Evolutionary conservation across 2,888 invertebrate genomes (phyloP).

Genomic region (Dorcus parallelipipedus): DNA sequence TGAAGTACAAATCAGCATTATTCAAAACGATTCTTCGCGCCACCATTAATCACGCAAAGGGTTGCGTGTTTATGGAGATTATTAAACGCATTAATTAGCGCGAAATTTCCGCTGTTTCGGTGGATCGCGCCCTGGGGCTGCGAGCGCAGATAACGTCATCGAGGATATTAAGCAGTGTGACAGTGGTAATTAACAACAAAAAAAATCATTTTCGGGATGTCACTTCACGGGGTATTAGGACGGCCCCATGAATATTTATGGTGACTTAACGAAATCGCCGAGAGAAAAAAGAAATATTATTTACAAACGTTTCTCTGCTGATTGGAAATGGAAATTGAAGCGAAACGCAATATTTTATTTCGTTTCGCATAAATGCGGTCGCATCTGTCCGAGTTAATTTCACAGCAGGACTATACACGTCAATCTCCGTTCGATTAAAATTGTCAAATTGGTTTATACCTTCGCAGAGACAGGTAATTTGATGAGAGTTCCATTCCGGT

Average conservation of each 20-base stretch:
- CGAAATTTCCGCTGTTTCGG: slow-evolving; percentile 11
- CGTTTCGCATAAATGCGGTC: neutral
- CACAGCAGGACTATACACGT: neutral
- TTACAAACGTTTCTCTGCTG: neutral
- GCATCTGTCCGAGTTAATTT: neutral
- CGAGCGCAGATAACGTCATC: slow-evolving; percentile 23
- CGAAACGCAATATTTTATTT: neutral
- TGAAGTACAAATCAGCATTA: slow-evolving; percentile 7
- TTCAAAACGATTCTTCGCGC: slow-evolving; percentile 17
- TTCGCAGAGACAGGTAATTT: neutral
- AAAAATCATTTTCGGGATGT: slow-evolving; percentile 8
- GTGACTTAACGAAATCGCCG: neutral
- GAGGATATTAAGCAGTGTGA: slow-evolving; percentile 21
- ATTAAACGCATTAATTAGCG: slow-evolving; percentile 26
- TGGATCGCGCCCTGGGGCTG: slow-evolving; percentile 13
- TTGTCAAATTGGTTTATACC: slow-evolving; percentile 1
- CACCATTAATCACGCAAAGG: slow-evolving; percentile 24
- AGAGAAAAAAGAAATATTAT: no score
- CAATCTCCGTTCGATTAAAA: slow-evolving; percentile 1
- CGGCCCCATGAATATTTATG: slow-evolving; percentile 11
- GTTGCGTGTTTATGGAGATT: slow-evolving; percentile 25
- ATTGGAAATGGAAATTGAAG: neutral
- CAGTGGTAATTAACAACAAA: slow-evolving; percentile 21
- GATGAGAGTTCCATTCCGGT: no score
- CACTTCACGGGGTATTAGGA: neutral